phyloP scores from a whole-genome alignment of 1,140 invertebrate species.

The Leptonema lineaticorne region DNA sequence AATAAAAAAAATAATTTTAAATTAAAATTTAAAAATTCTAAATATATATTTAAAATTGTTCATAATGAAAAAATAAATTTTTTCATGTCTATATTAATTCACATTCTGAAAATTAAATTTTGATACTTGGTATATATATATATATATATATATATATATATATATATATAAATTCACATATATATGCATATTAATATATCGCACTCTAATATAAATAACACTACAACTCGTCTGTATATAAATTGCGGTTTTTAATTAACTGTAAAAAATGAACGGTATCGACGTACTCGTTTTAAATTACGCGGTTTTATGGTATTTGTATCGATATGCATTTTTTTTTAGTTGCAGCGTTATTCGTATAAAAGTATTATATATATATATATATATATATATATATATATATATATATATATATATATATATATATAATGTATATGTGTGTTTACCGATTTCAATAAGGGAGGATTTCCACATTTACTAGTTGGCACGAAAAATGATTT shows the following conservation, averaged over 20 bases:
- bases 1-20: no score
- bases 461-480: conserved; percentile 6
- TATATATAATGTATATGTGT: not conserved
- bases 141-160: not conserved
- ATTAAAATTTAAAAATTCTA: no score
- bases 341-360: no score
- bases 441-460: conserved; percentile 19
- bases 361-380: not conserved
- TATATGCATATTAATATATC: not conserved
- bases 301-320: no score
- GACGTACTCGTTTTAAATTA: no score
- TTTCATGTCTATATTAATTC: no score
- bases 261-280: no score
- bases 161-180: not conserved
- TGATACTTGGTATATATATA: not conserved
- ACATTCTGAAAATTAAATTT: not conserved
- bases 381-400: not conserved
- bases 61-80: no score
- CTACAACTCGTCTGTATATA: no score
- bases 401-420: not conserved
- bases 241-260: no score
- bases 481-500: conserved; percentile 9
- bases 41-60: not conserved
- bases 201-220: not conserved
- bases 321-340: no score